phyloP scores from a whole-genome alignment of 2,888 invertebrate species.

The Apamea monoglypha region DNA sequence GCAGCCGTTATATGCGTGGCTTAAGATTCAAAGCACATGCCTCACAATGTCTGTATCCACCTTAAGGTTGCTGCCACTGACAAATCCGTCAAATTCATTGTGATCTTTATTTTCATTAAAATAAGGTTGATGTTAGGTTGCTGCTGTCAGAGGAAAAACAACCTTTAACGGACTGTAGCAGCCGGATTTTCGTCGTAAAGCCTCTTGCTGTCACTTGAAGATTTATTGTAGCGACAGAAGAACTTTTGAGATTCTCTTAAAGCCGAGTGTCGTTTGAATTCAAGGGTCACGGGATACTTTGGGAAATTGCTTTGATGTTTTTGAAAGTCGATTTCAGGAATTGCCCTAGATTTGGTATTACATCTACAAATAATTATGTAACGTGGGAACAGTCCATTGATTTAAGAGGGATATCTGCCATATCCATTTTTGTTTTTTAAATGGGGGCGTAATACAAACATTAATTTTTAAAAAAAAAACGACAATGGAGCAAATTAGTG shows the following conservation, averaged over 20 bases:
- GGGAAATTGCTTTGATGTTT: neutral
- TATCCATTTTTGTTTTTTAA: neutral
- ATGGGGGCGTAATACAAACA: neutral
- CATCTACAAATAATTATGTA: neutral
- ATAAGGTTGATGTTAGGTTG: too few species aligned
- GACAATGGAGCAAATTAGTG: neutral
- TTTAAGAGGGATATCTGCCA: neutral
- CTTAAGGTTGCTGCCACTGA: too few species aligned
- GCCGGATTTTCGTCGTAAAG: neutral
- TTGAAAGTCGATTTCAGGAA: neutral
- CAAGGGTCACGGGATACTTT: neutral
- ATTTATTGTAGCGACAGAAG: slow-evolving; percentile 9
- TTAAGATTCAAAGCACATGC: too few species aligned
- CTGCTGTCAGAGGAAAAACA: too few species aligned
- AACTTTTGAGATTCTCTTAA: neutral
- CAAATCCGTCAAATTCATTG: too few species aligned
- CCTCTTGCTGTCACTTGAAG: slow-evolving; percentile 21
- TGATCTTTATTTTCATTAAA: too few species aligned
- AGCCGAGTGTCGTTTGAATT: neutral
- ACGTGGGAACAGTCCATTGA: neutral
- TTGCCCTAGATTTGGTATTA: neutral
- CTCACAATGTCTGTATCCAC: too few species aligned
- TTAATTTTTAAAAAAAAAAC: neutral
- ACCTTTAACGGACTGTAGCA: too few species aligned
- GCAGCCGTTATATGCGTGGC: too few species aligned